phyloP scores from a whole-genome alignment of 2,888 invertebrate genomes.

The Apeira syringaria region DNA sequence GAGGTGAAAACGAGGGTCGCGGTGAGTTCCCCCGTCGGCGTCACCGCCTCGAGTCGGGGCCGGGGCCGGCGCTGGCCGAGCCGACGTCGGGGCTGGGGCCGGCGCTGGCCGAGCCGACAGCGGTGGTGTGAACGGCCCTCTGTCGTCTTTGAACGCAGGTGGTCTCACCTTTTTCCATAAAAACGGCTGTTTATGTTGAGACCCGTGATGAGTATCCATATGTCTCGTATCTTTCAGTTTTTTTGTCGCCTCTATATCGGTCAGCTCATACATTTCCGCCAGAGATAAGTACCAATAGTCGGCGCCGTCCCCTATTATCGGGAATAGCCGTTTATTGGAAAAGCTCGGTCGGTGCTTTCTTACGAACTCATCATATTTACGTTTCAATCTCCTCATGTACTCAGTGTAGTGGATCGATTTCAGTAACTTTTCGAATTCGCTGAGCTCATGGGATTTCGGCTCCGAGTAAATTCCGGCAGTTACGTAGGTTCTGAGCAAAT shows the following conservation, averaged over 20 bases:
- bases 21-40: slow-evolving; percentile 25
- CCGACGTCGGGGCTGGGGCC: slow-evolving; percentile 31
- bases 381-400: slow-evolving; percentile 67
- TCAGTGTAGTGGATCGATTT: slow-evolving; percentile 71
- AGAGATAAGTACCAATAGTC: slow-evolving; percentile 79
- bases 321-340: slow-evolving; percentile 70
- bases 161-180: slow-evolving; percentile 62
- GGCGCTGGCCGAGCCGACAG: slow-evolving; percentile 25
- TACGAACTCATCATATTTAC: slow-evolving; percentile 74
- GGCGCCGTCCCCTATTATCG: slow-evolving; percentile 71
- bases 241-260: slow-evolving; percentile 41
- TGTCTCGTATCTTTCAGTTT: slow-evolving; percentile 45
- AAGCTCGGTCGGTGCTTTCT: slow-evolving; percentile 67
- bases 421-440: slow-evolving; percentile 70
- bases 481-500: slow-evolving; percentile 64
- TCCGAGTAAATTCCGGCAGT: slow-evolving; percentile 70
- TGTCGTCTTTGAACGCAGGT: slow-evolving; percentile 38
- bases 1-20: slow-evolving; percentile 68
- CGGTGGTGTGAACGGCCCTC: slow-evolving; percentile 60
- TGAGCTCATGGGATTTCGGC: slow-evolving; percentile 54
- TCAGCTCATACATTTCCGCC: slow-evolving; percentile 74
- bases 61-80: slow-evolving; percentile 28
- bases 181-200: slow-evolving; percentile 66
- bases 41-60: slow-evolving; percentile 45
- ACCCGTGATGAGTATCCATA: slow-evolving; percentile 55